Evolutionary conservation across 2,888 invertebrate genomes (phyloP), one percentile per base, ranked within the genome.

Genomic region (Cryptocheilus praepositus): DNA sequence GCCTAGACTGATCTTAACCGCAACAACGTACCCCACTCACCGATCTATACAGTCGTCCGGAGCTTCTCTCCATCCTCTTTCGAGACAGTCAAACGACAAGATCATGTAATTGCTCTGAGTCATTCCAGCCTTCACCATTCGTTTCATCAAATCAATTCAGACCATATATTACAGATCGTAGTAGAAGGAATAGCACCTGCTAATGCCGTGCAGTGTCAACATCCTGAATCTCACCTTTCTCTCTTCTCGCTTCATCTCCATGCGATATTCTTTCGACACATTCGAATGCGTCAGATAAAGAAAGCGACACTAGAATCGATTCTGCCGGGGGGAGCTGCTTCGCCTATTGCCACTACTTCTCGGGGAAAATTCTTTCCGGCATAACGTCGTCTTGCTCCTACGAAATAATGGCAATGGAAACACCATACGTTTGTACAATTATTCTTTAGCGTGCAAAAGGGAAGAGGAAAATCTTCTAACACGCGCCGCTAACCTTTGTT

Each of bases 231-330:
- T n/a, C 45, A 11, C 19, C 15, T 36, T 36, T 54, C 28, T 16
- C 7, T 25, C 55, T 0, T 28, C 55, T 15, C 16, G 0, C n/a
- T 18, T 11, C 8, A 57, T 43, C 16, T 36, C 56, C 65, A 53
- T n/a, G 25, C 58, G 51, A 53, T 51, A 13, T 44, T 53, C 53
- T 53, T 53, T 36, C 36, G 36, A 36, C 11, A 11, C 1, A 36
- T 11, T 36, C 36, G 7, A 11, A 36, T 1, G 36, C 8, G 36
- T 19, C 8, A 11, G 11, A 18, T 43, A 43, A 25, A 22, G 56
- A 67, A 60, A 66, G 53, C 57, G 45, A 21, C 43, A 22, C 43
- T n/a, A 22, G 45, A 70, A 62, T 77, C 70, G 78, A 75, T 74
- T 56, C 19, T 45, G 18, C 25, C 49, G 19, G 44, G 28, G 64